Evolutionary conservation across 2,888 invertebrate genomes (phyloP).

Genomic region (Sympetrum striolatum): DNA sequence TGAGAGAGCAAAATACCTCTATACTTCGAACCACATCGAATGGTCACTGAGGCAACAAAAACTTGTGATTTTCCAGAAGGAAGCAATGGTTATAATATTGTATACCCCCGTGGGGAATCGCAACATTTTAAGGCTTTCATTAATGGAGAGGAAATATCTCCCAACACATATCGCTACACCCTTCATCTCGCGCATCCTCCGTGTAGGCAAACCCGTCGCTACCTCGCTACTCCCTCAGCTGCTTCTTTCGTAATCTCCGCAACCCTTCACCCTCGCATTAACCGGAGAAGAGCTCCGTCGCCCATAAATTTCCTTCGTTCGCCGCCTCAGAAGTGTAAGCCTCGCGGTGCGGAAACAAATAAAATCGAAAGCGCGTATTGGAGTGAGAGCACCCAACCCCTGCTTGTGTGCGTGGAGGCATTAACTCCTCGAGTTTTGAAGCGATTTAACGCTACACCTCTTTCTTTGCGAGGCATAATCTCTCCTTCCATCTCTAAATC

Average conservation of each 20-base stretch:
- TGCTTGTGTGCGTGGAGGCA: background rate
- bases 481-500: background rate
- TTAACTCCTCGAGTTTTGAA: background rate
- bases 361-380: background rate
- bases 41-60: no score
- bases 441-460: background rate
- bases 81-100: no score
- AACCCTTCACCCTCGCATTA: background rate
- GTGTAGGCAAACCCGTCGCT: background rate
- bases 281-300: background rate
- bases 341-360: background rate
- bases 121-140: no score
- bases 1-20: no score
- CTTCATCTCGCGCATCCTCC: background rate
- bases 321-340: background rate
- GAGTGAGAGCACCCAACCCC: background rate
- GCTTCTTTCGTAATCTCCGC: background rate
- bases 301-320: background rate
- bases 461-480: background rate
- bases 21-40: no score
- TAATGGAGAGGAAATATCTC: background rate
- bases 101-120: no score
- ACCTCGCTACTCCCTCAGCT: background rate
- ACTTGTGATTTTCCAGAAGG: no score
- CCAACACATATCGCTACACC: background rate